Conservation (phyloP, 2,113 vertebrate genomes). For the Pogonocichla stellata region DNA sequence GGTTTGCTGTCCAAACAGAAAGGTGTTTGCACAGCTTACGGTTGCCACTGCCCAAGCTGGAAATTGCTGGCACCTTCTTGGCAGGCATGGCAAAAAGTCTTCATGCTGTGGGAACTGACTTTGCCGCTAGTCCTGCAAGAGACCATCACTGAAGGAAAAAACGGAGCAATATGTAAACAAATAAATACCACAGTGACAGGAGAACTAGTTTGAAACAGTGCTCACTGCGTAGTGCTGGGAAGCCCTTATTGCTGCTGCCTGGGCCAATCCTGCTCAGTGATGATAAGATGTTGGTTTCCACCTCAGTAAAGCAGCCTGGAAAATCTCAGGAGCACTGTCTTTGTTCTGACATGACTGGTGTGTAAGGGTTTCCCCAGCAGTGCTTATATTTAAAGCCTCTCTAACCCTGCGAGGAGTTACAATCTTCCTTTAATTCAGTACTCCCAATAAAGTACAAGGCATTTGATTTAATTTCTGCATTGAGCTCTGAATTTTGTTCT, state of each 20-base stretch:
- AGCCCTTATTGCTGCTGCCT: background rate
- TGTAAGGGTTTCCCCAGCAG: background rate
- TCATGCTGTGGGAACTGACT: fast-evolving
- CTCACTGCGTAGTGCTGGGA: background rate
- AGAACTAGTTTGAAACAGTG: background rate
- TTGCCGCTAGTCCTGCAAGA: background rate
- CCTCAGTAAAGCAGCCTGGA: background rate
- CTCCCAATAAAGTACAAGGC: background rate
- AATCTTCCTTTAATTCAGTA: background rate
- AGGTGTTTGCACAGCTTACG: background rate
- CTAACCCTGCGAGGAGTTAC: background rate
- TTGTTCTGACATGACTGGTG: background rate
- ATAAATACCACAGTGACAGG: background rate
- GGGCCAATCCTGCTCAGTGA: background rate
- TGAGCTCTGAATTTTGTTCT: background rate
- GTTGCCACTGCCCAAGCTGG: background rate
- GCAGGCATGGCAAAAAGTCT: background rate
- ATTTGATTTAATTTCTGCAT: background rate
- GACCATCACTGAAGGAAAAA: background rate
- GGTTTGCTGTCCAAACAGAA: background rate
- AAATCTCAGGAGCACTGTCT: background rate
- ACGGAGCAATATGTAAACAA: background rate
- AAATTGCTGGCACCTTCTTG: background rate
- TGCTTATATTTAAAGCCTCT: background rate
- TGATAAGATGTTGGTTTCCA: background rate